A percentile compares a stretch with the other conserved stretches of the same genome.
These are phyloP conservation scores for Apostichopus leukothele DNA, from an alignment of 53 echinoderm and acorn worm species.

Conservation along the genomic window DNA sequence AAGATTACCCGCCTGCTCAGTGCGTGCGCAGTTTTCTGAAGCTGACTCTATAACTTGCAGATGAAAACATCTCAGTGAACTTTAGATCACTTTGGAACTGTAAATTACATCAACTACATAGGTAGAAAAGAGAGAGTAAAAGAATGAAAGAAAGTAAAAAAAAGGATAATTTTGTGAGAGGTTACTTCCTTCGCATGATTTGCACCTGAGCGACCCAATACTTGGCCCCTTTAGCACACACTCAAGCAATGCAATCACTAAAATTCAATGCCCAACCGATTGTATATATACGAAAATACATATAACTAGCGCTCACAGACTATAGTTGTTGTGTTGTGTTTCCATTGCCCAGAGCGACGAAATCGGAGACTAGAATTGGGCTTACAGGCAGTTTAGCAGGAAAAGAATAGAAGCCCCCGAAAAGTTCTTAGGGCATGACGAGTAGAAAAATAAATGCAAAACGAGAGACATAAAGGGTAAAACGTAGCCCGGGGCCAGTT, in stretches of 20 bases:
- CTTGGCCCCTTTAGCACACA: constrained; percentile 43
- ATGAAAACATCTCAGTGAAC: no score
- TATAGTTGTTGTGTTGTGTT: constrained; percentile 42
- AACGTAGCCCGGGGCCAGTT: constrained; percentile 49
- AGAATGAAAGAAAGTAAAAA: neutral
- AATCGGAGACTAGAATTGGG: constrained; percentile 49
- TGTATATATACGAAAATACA: constrained; percentile 20
- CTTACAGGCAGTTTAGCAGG: constrained; percentile 49
- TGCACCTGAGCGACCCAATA: constrained; percentile 39
- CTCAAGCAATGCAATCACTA: constrained; percentile 33
- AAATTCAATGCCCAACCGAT: constrained; percentile 21
- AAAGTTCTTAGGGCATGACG: constrained; percentile 50
- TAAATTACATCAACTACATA: constrained; percentile 2
- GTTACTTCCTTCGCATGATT: constrained; percentile 18
- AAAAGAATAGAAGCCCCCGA: constrained; percentile 52
- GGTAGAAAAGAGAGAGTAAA: neutral
- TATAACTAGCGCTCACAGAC: constrained; percentile 20
- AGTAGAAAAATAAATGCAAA: constrained; percentile 54
- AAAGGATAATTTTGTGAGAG: constrained; percentile 43
- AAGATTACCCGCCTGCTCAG: neutral
- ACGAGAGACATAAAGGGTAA: constrained; percentile 56
- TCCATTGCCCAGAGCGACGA: constrained; percentile 41
- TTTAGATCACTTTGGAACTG: constrained; percentile 12
- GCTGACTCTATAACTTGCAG: neutral
- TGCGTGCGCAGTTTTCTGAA: neutral